Evolutionary conservation across 2,888 invertebrate genomes (phyloP), one percentile per base, ranked within the genome.

Genomic region (Drosophila pegasa): DNA sequence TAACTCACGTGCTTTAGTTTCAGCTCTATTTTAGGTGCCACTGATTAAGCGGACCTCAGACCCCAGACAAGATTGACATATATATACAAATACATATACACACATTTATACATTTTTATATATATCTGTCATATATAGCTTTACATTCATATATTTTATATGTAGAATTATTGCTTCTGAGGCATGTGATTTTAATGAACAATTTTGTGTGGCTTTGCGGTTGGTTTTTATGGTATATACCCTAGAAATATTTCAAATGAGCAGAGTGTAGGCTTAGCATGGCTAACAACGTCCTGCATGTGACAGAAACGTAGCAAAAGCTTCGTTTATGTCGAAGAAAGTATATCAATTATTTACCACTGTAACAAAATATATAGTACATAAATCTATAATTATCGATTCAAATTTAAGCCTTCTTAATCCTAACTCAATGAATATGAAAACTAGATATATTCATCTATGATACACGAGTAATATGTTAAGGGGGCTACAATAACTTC

Each of bases 11-110:
- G 66, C 35, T 41, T 41, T 22, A 29, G 47, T 37, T 33, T 48
- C 12, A n/a, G 31, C 12, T 18, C 35, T 47, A 47, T 33, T 29
- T 40, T 33, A 2, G 27, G 48, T 35, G 35, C 7, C 16, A 63
- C 56, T 62, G 68, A 73, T 73, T 74, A 59, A 27, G 35, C 55
- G 55, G 37, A 55, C 59, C 58, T 66, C 50, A 61, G 67, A 57
- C 55, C 55, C 37, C 41, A 48, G 45, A 67, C 33, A 16, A 18
- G 38, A 41, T 18, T 14, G 10, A 14, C 9, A 33, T 9, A 16
- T 7, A 7, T 7, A n/a, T 8, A 43, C 2, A 27, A 9, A n/a
- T 25, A 8, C 8, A 29, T 29, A 33, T 9, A 16, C 20, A 18
- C 1, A 27, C 6, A 14, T 7, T 3, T 1, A 20, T 14, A 31